Percentiles rank a stretch among this genome's conserved stretches.
Evolutionary conservation across 2,797 vertebrate species (phyloP).

Genomic region (Morelia viridis): DNA sequence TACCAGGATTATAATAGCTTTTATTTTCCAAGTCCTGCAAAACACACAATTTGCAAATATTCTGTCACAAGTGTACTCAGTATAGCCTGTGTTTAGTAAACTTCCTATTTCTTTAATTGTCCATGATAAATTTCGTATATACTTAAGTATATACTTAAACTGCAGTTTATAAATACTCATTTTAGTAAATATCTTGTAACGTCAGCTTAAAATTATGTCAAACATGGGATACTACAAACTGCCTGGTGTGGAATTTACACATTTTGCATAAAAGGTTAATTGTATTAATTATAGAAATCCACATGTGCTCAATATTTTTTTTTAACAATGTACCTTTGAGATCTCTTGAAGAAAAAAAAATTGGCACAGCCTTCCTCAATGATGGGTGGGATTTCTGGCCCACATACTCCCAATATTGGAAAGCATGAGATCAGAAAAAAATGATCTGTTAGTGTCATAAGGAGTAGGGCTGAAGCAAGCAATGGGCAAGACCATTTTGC

Average conservation of each 20-base stretch:
- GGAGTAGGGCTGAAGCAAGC: background rate
- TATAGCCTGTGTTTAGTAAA: conserved; percentile 20
- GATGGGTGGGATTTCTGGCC: background rate
- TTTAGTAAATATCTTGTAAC: conserved; percentile 54
- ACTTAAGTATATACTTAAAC: conserved; percentile 16
- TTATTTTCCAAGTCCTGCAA: background rate
- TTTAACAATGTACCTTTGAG: background rate
- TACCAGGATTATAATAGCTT: background rate
- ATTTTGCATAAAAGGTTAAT: conserved; percentile 33
- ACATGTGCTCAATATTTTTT: background rate
- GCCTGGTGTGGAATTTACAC: background rate
- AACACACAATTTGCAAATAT: background rate
- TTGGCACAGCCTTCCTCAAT: background rate
- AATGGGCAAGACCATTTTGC: background rate
- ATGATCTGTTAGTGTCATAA: background rate
- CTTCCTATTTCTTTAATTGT: background rate
- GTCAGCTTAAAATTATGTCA: conserved; percentile 30
- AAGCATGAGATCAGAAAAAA: background rate
- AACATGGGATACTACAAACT: background rate
- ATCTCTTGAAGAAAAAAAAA: background rate
- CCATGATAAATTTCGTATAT: conserved; percentile 32
- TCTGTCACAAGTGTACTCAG: conserved; percentile 9
- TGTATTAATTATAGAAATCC: background rate
- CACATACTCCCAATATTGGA: background rate
- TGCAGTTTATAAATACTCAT: background rate